phyloP scores from a whole-genome alignment of 2,888 invertebrate genomes.

The Electrophaes corylata region DNA sequence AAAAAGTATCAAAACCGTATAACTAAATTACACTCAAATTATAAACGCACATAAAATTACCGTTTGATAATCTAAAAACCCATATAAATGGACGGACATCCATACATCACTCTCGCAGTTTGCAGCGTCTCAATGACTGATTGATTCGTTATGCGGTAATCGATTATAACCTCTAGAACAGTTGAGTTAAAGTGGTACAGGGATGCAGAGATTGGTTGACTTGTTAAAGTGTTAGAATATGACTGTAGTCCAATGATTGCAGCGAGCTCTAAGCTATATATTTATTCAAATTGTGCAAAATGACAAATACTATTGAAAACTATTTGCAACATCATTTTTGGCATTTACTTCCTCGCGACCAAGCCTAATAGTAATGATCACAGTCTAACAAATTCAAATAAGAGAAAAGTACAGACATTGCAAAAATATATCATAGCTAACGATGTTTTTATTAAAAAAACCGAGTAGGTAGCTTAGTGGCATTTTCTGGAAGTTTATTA shows the following conservation, averaged over 20 bases:
- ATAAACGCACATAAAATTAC: constrained; percentile 27
- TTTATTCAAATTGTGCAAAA: no score
- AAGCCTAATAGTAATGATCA: no score
- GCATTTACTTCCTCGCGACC: no score
- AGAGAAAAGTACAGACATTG: no score
- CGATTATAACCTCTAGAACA: constrained; percentile 12
- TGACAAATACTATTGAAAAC: no score
- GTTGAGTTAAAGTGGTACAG: constrained; percentile 4
- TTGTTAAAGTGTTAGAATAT: background rate
- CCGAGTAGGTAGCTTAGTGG: no score
- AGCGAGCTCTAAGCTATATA: background rate
- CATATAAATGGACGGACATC: constrained; percentile 26
- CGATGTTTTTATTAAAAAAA: no score
- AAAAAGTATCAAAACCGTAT: background rate
- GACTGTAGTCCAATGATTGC: constrained; percentile 6
- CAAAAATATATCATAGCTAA: no score
- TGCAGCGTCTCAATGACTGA: constrained; percentile 10
- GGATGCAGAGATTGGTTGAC: constrained; percentile 1
- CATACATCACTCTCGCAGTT: constrained; percentile 26
- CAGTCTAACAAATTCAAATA: no score
- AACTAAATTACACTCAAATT: constrained; percentile 10
- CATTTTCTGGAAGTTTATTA: no score
- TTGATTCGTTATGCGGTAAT: constrained; percentile 9
- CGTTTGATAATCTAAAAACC: constrained; percentile 37
- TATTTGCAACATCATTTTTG: no score